Base-by-base conservation (phyloP, 1,140 invertebrate species). In the Nasonia vitripennis region DNA sequence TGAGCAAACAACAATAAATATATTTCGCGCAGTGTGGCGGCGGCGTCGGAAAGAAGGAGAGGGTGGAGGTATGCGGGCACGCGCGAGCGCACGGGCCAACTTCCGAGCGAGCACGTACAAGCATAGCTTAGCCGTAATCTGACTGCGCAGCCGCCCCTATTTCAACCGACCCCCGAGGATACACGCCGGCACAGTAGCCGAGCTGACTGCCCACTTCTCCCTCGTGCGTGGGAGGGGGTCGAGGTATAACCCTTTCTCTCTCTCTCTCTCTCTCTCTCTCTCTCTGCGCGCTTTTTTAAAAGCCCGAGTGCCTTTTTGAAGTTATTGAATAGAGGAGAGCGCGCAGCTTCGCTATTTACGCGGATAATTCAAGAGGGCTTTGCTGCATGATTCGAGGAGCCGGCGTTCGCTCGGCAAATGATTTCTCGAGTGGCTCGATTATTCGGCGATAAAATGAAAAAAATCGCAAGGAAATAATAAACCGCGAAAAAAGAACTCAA, bases 1-100 rank as follows among this genome's bases (percentile, higher is more conserved):
- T 91, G 92, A 89, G 92, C 92, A 93, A 93, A 93, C 92, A 93
- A 93, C 92, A 93, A 93, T 93, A 93, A 93, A 93, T 93, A 93
- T 93, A 93, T 93, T 93, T 93, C 90, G 91, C 91, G 88, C 85
- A 85, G 82, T 83, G 86, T 70, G 34, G 34, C 34, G 34, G 34
- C 17, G 41, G 70, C 48, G 78, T 74, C 34, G 79, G 75, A 78
- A 74, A 62, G 68, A 14, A 87, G 68, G 1, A 17, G 34, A n/a
- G 83, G 27, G 51, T 12, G n/a, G 55, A 31, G 77, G 51, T 23
- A 84, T 84, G 87, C 75, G 78, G 48, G 83, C 27, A 78, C 82
- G 41, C 75, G 62, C 37, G 74, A 27, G 27, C 48, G 23, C 20
- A 14, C 45, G 78, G 88, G 27, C 27, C 87, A 91, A 92, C 90